Evolutionary conservation across 2,888 invertebrate species (phyloP), one percentile per base, ranked within the genome.

Genomic region (Chloromyia formosa): DNA sequence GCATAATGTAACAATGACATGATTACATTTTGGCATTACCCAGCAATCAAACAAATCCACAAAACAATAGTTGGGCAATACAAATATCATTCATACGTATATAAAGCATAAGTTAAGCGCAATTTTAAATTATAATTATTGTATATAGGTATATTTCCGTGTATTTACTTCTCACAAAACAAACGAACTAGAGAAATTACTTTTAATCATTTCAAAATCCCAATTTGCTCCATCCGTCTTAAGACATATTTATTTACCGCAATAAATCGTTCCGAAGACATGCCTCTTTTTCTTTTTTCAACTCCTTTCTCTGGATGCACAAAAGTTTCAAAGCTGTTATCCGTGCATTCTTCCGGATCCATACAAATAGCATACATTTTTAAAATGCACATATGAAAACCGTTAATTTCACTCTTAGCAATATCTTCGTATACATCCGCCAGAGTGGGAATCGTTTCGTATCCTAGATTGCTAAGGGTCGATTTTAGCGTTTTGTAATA

Each of bases 131-230:
- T 73, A 75, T 82, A 83, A 74, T 87, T 87, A 27, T 79, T 88
- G 1, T 87, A 87, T 77, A 88, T 88, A 77, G 87, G 87, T 0
- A 88, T 88, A 79, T 80, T 87, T 1, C 88, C 88, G 88, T 83
- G 86, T 1, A 87, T 87, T 76, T 88, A 88, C 76, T 83, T 87
- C 75, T 82, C 88, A 77, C 87, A 87, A 76, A 84, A 84, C n/a
- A n/a, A n/a, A n/a, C n/a, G 35, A 87, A 88, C 76, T 78, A 80
- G 1, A 77, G 81, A 23, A 79, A 82, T 74, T 82, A 83, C 7
- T 35, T 3, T 49, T 10, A 49, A n/a, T 49, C 78, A 82, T 23
- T 79, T 78, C 35, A 78, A 77, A 1, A 83, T 79, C 3, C 83
- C 82, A 3, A 82, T 77, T 0, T 80, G 78, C 64, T 84, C 80